A percentile compares a stretch with the other conserved stretches of the same genome.
Evolutionary conservation across 2,888 invertebrate species (phyloP).

Genomic region (Eupithecia exiguata): DNA sequence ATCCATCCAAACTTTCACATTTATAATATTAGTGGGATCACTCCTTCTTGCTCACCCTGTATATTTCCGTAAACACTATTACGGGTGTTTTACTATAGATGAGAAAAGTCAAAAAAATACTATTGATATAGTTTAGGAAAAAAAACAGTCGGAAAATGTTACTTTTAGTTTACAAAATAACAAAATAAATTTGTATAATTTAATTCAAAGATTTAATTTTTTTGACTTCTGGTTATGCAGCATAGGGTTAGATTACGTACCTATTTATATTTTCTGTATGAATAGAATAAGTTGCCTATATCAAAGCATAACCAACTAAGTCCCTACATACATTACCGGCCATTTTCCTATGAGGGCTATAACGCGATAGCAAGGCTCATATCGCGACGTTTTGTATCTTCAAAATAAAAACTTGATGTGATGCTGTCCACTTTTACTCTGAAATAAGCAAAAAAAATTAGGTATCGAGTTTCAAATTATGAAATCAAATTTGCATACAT

Average conservation of each 20-base stretch:
- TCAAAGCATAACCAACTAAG: background rate
- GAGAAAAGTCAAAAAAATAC: too few relatives aligned
- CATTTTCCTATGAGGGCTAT: slow-evolving; percentile 5
- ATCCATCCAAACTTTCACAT: too few relatives aligned
- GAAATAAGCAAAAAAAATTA: background rate
- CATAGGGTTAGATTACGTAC: background rate
- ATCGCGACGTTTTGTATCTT: background rate
- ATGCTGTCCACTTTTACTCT: background rate
- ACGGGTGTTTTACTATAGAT: too few relatives aligned
- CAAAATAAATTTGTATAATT: too few relatives aligned
- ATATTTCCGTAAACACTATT: too few relatives aligned
- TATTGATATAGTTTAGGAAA: too few relatives aligned
- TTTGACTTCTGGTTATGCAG: too few relatives aligned
- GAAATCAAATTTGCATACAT: background rate
- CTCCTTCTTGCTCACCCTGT: too few relatives aligned
- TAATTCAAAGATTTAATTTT: too few relatives aligned
- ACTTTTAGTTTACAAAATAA: too few relatives aligned
- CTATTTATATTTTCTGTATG: background rate
- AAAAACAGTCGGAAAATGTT: too few relatives aligned
- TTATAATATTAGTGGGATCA: too few relatives aligned
- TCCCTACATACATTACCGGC: background rate
- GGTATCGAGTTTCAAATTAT: background rate
- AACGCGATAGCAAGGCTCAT: background rate
- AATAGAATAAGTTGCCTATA: background rate
- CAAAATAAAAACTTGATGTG: background rate